Base-by-base conservation (phyloP, 2,113 vertebrate genomes). In the Ciconia maguari region DNA sequence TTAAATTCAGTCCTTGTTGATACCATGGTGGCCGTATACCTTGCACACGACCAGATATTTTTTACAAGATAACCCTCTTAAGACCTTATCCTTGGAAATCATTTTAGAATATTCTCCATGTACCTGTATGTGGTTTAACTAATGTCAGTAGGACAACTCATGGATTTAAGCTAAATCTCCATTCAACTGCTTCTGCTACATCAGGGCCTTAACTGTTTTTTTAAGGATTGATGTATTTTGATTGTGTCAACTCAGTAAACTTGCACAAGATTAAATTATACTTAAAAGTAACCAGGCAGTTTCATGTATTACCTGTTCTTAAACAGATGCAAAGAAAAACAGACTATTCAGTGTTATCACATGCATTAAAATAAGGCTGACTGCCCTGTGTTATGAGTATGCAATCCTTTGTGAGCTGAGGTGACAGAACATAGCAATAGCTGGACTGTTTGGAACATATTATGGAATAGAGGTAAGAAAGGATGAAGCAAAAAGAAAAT, bases 31-130 rank as follows among this genome's bases (percentile, higher is more conserved):
- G 29, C 18, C 80, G 20, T 14, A 48, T 9, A 51, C 57, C 19
- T 76, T 57, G 69, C 34, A 80, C 13, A 80, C 0, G 0, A 36
- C 7, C 49, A 64, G 6, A 1, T 13, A 27, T 49, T 58, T 61
- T 75, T 72, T 34, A 83, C 16, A 89, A 70, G 27, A 27, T 14
- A 80, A 58, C 3, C 7, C 7, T 61, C 8, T n/a, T 29, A 61
- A 66, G n/a, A 57, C 32, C 85, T 90, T 24, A 57, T 57, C 27
- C 41, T 44, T 72, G 24, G 30, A 80, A 94, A 52, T 2, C 29
- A 51, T 46, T 51, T 64, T 68, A 54, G 44, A 68, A 91, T n/a
- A 69, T 80, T 64, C 25, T 46, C 42, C 9, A 42, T 3, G 8
- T 26, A 38, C 15, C 52, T 87, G 14, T 11, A 48, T 9, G 60